A percentile compares a stretch with the other conserved stretches of the same genome.
Conservation (phyloP, 2,113 vertebrate genomes). For the Petaurus breviceps region DNA sequence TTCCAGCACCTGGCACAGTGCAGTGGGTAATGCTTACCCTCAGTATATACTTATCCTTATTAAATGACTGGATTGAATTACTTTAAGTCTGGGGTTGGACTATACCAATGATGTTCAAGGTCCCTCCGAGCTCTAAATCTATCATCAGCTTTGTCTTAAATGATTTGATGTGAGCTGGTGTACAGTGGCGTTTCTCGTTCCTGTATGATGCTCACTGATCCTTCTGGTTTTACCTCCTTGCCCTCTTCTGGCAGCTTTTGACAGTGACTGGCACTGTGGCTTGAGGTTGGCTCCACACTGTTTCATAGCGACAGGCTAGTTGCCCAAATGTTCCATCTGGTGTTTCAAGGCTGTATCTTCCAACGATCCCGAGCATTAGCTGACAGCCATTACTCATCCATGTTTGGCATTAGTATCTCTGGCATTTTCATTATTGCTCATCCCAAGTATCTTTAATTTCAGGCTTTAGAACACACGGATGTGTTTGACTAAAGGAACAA, state of each 20-base stretch:
- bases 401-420: slow-evolving; percentile 74
- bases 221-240: background rate
- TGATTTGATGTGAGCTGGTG: background rate
- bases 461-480: slow-evolving; percentile 48
- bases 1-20: background rate
- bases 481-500: slow-evolving; percentile 49
- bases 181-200: background rate
- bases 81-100: background rate
- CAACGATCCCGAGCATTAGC: slow-evolving; percentile 32
- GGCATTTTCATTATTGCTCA: slow-evolving; percentile 66
- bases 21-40: no score
- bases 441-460: slow-evolving; percentile 58
- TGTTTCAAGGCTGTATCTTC: slow-evolving; percentile 70
- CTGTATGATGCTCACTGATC: slow-evolving; percentile 19
- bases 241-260: background rate
- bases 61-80: background rate
- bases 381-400: slow-evolving; percentile 73
- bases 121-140: background rate
- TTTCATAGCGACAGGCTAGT: slow-evolving; percentile 78
- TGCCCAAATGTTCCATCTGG: slow-evolving; percentile 81
- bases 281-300: slow-evolving; percentile 41
- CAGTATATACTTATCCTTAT: background rate
- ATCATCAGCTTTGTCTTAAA: slow-evolving; percentile 13
- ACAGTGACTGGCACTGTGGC: slow-evolving; percentile 2
- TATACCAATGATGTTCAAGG: background rate